Evolutionary conservation across 2,113 vertebrate species (phyloP).

Genomic region (Psittacula cyanocephala): DNA sequence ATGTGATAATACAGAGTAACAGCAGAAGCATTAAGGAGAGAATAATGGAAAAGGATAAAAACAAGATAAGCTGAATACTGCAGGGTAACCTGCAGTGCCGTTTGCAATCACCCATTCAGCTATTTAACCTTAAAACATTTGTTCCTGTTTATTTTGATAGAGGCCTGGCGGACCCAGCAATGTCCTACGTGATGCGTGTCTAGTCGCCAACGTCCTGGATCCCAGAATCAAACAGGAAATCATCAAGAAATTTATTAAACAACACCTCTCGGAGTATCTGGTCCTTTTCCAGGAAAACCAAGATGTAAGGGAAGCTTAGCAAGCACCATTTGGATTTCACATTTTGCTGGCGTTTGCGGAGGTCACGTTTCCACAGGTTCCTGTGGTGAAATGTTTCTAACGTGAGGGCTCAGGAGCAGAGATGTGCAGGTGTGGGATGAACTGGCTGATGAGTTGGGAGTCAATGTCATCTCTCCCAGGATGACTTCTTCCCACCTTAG

Average conservation of each 20-base stretch:
- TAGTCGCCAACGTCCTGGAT: conserved; percentile 95
- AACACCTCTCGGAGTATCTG: conserved; percentile 95
- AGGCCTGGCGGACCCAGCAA: conserved; percentile 93
- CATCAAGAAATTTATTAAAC: conserved; percentile 98
- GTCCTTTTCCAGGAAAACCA: conserved; percentile 99
- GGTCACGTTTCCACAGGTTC: neutral
- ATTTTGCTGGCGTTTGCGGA: neutral
- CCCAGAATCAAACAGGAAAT: conserved; percentile 97
- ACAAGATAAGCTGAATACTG: neutral
- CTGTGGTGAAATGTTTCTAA: neutral
- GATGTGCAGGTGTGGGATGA: neutral
- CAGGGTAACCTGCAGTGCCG: neutral
- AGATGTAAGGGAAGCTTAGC: conserved; percentile 83
- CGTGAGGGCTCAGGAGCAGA: neutral
- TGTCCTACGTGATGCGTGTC: conserved; percentile 92
- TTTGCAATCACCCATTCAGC: neutral
- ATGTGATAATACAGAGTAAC: neutral
- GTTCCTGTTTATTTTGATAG: conserved; percentile 73
- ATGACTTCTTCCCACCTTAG: neutral
- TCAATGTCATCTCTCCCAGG: neutral
- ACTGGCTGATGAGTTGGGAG: neutral
- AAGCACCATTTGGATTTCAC: conserved; percentile 13
- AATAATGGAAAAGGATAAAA: neutral
- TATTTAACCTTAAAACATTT: neutral
- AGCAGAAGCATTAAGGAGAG: conserved; percentile 12